Conservation (phyloP, 1,140 invertebrate species). For the Holotrichia oblita region DNA sequence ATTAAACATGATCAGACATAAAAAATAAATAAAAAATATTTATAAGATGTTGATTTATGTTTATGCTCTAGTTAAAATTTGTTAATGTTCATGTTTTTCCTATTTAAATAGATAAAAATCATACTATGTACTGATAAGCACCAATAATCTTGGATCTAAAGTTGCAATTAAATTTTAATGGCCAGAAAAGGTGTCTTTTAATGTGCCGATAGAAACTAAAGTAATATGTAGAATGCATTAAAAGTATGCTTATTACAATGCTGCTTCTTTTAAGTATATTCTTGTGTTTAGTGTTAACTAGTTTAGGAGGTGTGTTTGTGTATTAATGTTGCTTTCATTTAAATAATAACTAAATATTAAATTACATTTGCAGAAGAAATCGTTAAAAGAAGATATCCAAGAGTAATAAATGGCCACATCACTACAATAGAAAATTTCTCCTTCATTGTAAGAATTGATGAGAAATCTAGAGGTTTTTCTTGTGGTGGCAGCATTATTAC, state of each 20-base stretch:
- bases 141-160: no score
- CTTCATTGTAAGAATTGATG: background rate
- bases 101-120: no score
- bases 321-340: background rate
- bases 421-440: background rate
- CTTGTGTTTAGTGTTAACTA: background rate
- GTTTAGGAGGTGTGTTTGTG: background rate
- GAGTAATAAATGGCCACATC: background rate
- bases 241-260: background rate
- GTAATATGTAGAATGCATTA: background rate
- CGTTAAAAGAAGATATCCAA: background rate
- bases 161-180: no score
- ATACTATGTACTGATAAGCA: no score
- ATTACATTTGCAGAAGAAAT: background rate
- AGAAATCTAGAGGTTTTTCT: background rate
- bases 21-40: no score
- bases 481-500: conserved; percentile 12
- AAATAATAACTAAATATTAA: background rate
- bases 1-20: no score
- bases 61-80: no score
- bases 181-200: no score
- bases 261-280: background rate
- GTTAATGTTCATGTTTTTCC: no score
- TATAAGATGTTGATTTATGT: no score
- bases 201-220: no score